phyloP scores from a whole-genome alignment of 2,113 vertebrate species.

The Pteronura brasiliensis region DNA sequence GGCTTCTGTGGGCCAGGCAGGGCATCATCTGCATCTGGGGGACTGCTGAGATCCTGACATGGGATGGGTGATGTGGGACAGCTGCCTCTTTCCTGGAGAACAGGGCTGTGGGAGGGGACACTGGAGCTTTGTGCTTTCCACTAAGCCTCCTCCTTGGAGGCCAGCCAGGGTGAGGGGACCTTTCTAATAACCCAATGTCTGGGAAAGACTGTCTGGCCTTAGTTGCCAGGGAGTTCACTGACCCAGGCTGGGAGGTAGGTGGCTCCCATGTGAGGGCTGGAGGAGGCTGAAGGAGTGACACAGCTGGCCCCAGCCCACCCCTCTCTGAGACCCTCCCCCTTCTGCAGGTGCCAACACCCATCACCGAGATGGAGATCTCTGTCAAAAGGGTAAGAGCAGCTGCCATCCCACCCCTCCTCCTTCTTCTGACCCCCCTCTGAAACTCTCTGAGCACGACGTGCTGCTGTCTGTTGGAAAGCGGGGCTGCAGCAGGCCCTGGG shows the following conservation, averaged over 20 bases:
- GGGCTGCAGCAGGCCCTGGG: background rate
- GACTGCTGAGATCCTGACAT: background rate
- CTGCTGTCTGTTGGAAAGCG: background rate
- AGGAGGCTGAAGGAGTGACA: background rate
- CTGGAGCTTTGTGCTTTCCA: background rate
- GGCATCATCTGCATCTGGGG: background rate
- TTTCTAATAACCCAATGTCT: background rate
- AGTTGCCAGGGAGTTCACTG: background rate
- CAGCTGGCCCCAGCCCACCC: background rate
- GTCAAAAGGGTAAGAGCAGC: conserved; percentile 91
- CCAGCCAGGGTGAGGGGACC: background rate
- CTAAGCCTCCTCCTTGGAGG: background rate
- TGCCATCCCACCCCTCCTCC: background rate
- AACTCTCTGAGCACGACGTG: background rate
- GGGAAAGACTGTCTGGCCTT: background rate
- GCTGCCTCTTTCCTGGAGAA: background rate
- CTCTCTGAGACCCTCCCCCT: background rate
- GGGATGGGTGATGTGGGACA: background rate
- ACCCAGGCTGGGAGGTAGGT: background rate
- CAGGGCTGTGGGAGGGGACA: background rate
- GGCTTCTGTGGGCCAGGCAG: background rate
- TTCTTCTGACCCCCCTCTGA: background rate
- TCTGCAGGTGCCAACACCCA: conserved; percentile 88
- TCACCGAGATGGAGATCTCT: conserved; percentile 94
- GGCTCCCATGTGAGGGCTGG: background rate